Base-by-base conservation (phyloP, 2,113 vertebrate genomes). In the Leptosomus discolor region DNA sequence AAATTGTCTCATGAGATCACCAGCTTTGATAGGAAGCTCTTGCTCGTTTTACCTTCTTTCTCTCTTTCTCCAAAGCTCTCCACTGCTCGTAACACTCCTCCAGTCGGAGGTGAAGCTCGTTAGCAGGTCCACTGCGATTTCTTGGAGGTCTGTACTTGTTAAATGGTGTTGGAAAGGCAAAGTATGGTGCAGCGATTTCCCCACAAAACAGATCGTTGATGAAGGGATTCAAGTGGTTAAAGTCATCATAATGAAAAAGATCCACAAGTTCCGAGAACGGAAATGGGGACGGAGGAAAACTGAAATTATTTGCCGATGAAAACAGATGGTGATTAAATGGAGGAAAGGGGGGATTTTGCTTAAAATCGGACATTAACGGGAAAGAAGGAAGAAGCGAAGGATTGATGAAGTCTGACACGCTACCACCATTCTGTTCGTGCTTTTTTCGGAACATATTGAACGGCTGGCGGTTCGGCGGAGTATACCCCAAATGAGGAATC, bases 31-130 rank as follows among this genome's bases (percentile, higher is more conserved):
- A n/a, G n/a, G n/a, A n/a, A n/a, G n/a, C n/a, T n/a, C n/a, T n/a
- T n/a, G n/a, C n/a, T n/a, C 11, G 13, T 3, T 51, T 95, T 97
- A 99, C 99, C 98, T 97, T 98, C 88, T 98, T 99, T 37, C 99
- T 98, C 63, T 99, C 99, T 43, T 96, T 98, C 95, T 99, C 98
- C 95, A 99, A 90, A 51, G 96, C 90, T 83, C 93, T 98, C 97
- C 98, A 98, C 81, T 99, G 98, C 65, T 99, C 98, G 0, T 79
- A 98, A 41, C 99, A 99, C 82, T 99, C 98, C 29, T 99, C 98
- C 88, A 99, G 97, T 8, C 80, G 89, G 67, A 79, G 6, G 39
- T 98, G 98, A 14, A 99, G 98, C 94, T 98, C 98, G 2, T 83
- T 96, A 39, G 97, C 88, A 4, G 98, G 96, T 34, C 94, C 97